A percentile compares a stretch with the other conserved stretches of the same genome.
Conservation (phyloP, 2,888 invertebrate species). For the Noctuana brunneofusca region DNA sequence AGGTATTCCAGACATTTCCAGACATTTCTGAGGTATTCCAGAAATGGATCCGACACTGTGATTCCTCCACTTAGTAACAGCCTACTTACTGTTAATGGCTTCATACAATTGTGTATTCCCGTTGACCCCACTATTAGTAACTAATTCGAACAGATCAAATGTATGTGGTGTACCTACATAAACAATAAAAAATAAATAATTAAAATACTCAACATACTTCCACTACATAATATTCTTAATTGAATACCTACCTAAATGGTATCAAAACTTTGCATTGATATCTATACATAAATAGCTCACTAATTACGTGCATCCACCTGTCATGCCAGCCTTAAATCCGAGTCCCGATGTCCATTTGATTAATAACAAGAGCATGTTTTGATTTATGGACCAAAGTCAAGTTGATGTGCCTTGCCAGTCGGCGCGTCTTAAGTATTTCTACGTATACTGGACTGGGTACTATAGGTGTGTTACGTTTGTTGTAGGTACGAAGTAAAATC, state of each 20-base stretch:
- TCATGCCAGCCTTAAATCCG: conserved; percentile 42
- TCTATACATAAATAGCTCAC: conserved; percentile 29
- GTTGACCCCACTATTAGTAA: too few relatives aligned
- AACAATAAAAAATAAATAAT: too few relatives aligned
- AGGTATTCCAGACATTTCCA: too few relatives aligned
- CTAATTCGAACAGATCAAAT: too few relatives aligned
- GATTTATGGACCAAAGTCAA: conserved; percentile 67
- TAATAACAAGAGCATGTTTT: conserved; percentile 75
- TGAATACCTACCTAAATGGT: background rate
- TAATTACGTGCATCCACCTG: conserved; percentile 38
- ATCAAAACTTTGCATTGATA: conserved; percentile 14
- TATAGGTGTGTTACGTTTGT: background rate
- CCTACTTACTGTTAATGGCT: too few relatives aligned
- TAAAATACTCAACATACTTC: too few relatives aligned
- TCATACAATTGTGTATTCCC: too few relatives aligned
- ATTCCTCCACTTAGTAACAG: too few relatives aligned
- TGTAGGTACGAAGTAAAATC: background rate
- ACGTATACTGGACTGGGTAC: background rate
- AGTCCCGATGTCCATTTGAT: conserved; percentile 56
- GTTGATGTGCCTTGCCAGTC: conserved; percentile 46
- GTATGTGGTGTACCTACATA: too few relatives aligned
- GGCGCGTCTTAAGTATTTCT: conserved; percentile 45
- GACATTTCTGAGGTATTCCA: too few relatives aligned
- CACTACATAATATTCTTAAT: background rate
- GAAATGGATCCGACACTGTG: too few relatives aligned